Percentiles rank a stretch among this genome's conserved stretches.
phyloP scores from a whole-genome alignment of 2,888 invertebrate genomes.

The Uropetala carovei region DNA sequence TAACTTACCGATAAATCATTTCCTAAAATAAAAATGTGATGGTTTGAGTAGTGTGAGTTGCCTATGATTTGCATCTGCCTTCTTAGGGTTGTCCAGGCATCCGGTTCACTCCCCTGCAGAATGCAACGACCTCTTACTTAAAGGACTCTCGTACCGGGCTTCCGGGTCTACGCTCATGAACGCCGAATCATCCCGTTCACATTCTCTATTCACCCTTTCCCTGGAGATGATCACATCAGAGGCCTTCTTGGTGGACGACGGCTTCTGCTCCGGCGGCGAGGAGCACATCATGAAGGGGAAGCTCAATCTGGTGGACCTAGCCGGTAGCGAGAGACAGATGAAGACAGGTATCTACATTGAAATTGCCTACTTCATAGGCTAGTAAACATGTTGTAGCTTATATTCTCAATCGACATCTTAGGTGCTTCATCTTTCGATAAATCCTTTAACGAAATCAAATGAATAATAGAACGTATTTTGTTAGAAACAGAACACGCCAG shows the following conservation, averaged over 20 bases:
- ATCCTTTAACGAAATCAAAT: no score
- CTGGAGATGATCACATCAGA: conserved; percentile 86
- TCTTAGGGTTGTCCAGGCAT: conserved; percentile 82
- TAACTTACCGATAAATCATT: no score
- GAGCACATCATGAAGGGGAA: conserved; percentile 83
- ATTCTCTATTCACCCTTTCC: conserved; percentile 91
- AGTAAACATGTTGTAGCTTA: background rate
- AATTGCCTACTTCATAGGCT: background rate
- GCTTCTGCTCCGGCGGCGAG: conserved; percentile 71
- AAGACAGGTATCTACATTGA: conserved; percentile 79
- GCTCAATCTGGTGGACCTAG: conserved; percentile 91
- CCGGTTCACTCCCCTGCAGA: conserved; percentile 87
- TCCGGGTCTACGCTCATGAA: conserved; percentile 94
- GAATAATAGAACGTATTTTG: no score
- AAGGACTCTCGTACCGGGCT: conserved; percentile 88
- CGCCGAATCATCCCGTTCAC: conserved; percentile 89
- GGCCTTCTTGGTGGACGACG: conserved; percentile 71
- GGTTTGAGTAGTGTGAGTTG: background rate
- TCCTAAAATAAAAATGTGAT: background rate
- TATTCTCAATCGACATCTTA: background rate
- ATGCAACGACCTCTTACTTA: conserved; percentile 84
- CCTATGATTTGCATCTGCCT: background rate
- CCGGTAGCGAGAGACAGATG: conserved; percentile 91
- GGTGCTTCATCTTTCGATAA: no score
- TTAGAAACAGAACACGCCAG: no score